A percentile compares a stretch with the other conserved stretches of the same genome.
These are phyloP conservation scores for Trichogramma pretiosum DNA, from an alignment of 1,140 invertebrate species.

Conservation along the genomic window DNA sequence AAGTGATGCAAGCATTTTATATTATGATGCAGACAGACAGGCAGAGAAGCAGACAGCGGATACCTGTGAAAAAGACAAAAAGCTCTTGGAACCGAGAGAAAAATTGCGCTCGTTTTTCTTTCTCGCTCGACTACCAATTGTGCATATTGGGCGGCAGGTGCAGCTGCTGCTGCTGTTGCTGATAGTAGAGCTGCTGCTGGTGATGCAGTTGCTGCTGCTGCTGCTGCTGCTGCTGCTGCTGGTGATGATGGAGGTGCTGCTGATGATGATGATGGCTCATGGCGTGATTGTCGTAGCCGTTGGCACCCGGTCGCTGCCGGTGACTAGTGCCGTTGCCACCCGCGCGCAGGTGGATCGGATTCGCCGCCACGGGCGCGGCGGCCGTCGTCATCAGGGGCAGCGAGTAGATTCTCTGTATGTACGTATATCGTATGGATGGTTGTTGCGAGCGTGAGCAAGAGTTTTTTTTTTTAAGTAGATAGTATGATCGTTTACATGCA, in stretches of 20 bases:
- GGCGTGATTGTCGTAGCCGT: conserved; percentile 12
- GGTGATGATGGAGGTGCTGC: conserved; percentile 24
- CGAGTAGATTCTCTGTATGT: conserved; percentile 47
- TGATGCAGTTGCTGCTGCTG: conserved; percentile 9
- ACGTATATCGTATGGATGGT: background rate
- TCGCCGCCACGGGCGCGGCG: conserved; percentile 21
- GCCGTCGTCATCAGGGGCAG: conserved; percentile 42
- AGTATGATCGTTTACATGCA: no score
- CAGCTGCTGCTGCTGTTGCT: conserved; percentile 35
- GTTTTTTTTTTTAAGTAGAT: background rate
- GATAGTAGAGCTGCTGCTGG: conserved; percentile 19
- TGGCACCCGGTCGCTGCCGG: conserved; percentile 24
- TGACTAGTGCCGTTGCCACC: conserved; percentile 22
- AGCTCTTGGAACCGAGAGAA: no score
- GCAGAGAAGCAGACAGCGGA: conserved; percentile 12
- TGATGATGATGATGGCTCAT: conserved; percentile 12
- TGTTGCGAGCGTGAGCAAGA: background rate
- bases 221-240: conserved; percentile 17
- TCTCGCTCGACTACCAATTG: conserved; percentile 34
- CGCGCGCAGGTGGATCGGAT: conserved; percentile 33
- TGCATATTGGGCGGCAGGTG: conserved; percentile 39
- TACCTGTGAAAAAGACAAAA: conserved; percentile 18
- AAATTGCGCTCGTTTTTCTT: conserved; percentile 20
- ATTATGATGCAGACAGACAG: no score
- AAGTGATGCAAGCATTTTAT: no score